Percentiles rank a stretch among this genome's conserved stretches.
Evolutionary conservation across 2,888 invertebrate species (phyloP).

Genomic region (Nemoura dubitans): DNA sequence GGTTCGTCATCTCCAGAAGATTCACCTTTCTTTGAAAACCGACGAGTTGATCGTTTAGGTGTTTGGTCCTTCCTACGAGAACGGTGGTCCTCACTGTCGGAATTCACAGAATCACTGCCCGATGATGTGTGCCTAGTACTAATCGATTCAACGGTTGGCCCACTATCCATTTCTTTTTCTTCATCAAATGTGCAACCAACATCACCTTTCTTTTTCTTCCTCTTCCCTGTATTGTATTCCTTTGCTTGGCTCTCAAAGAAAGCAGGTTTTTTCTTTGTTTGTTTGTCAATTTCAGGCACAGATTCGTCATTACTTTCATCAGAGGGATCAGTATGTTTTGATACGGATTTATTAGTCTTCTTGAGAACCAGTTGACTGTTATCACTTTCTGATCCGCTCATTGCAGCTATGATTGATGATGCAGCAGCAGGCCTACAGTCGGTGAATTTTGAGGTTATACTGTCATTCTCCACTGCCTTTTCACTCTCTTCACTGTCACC

Average conservation of each 20-base stretch:
- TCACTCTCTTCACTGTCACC: constrained; percentile 33
- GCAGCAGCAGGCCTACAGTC: background rate
- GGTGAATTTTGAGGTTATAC: background rate
- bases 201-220: background rate
- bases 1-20: background rate
- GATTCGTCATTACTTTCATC: background rate
- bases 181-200: background rate
- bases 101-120: background rate
- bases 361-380: too few species aligned
- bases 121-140: background rate
- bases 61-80: background rate
- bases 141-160: background rate
- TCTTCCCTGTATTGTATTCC: background rate
- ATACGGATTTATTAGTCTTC: too few species aligned
- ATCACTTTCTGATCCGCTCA: too few species aligned
- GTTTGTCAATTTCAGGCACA: too few species aligned
- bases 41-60: background rate
- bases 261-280: background rate
- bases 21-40: background rate
- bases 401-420: too few species aligned
- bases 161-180: background rate
- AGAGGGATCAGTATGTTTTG: too few species aligned
- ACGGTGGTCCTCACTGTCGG: background rate
- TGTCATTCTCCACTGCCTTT: background rate
- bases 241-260: background rate